Evolutionary conservation across 1,140 invertebrate species (phyloP).

Genomic region (Anastatus disparis): DNA sequence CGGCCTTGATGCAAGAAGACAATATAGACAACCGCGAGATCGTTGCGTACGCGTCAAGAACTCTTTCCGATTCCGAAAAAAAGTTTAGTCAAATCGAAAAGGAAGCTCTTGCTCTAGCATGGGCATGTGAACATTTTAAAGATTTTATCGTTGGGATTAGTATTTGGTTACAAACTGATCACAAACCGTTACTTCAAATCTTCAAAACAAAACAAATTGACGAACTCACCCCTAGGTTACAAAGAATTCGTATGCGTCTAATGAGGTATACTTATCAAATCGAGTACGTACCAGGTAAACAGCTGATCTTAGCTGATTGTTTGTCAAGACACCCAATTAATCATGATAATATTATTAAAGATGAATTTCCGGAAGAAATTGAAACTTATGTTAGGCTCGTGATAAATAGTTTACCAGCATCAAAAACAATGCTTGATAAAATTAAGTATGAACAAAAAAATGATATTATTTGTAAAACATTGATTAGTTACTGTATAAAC

Average conservation of each 20-base stretch:
- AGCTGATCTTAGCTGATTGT: constrained; percentile 17
- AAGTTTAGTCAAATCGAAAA: too few relatives aligned
- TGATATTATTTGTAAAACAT: not conserved
- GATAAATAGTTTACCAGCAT: not conserved
- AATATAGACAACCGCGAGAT: too few relatives aligned
- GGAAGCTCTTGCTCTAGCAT: too few relatives aligned
- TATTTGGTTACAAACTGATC: constrained; percentile 46
- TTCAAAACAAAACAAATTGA: constrained; percentile 32
- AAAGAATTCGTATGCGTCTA: constrained; percentile 24
- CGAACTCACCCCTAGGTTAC: constrained; percentile 25
- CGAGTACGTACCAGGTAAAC: constrained; percentile 19
- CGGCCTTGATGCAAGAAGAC: constrained; percentile 29
- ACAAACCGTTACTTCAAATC: constrained; percentile 39
- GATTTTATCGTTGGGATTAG: constrained; percentile 39
- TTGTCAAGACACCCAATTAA: constrained; percentile 19
- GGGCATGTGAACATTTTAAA: not conserved
- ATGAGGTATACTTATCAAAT: constrained; percentile 30
- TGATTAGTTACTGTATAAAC: not conserved
- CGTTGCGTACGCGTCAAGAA: too few relatives aligned
- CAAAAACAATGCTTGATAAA: not conserved
- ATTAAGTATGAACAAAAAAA: not conserved
- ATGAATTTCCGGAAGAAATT: constrained; percentile 26
- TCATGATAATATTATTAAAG: constrained; percentile 6
- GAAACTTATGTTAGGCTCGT: not conserved
- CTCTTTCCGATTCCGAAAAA: too few relatives aligned